A percentile compares a stretch with the other conserved stretches of the same genome.
These are phyloP conservation scores for Xylocampa areola DNA, from an alignment of 2,888 invertebrate genomes.

Conservation along the genomic window DNA sequence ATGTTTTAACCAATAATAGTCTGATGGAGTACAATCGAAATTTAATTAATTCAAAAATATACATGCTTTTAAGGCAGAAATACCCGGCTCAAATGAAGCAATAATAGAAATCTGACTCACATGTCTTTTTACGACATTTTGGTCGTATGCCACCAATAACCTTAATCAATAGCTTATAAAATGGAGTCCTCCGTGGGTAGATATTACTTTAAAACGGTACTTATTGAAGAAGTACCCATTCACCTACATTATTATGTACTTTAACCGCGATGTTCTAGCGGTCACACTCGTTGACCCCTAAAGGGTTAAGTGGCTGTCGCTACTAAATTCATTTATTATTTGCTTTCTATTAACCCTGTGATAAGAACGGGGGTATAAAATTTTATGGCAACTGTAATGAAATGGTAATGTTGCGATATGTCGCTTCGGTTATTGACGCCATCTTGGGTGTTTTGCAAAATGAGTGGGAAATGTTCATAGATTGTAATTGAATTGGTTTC, in stretches of 20 bases:
- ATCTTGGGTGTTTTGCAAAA: conserved; percentile 26
- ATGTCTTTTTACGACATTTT: conserved; percentile 13
- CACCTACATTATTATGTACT: conserved; percentile 39
- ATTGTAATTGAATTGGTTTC: conserved; percentile 7
- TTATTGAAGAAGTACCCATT: conserved; percentile 22
- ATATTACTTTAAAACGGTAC: conserved; percentile 26
- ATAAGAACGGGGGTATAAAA: conserved; percentile 46
- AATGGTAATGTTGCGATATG: conserved; percentile 25
- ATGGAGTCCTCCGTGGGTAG: conserved; percentile 17
- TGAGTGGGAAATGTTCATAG: conserved; percentile 9
- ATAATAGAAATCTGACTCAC: neutral
- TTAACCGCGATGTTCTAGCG: conserved; percentile 20
- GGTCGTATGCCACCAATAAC: conserved; percentile 17
- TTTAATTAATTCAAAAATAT: conserved; percentile 22
- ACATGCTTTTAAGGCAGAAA: neutral
- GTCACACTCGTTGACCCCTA: conserved; percentile 45
- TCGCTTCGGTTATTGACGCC: conserved; percentile 7
- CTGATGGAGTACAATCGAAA: conserved; percentile 18
- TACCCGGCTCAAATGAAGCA: neutral
- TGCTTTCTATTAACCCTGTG: conserved; percentile 51
- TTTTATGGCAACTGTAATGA: conserved; percentile 43
- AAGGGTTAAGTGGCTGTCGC: conserved; percentile 46
- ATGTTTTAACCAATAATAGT: conserved; percentile 35
- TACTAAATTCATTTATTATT: conserved; percentile 52
- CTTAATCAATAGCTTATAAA: conserved; percentile 27